Conservation (phyloP, 2,797 vertebrate species). For the Tadarida brasiliensis region DNA sequence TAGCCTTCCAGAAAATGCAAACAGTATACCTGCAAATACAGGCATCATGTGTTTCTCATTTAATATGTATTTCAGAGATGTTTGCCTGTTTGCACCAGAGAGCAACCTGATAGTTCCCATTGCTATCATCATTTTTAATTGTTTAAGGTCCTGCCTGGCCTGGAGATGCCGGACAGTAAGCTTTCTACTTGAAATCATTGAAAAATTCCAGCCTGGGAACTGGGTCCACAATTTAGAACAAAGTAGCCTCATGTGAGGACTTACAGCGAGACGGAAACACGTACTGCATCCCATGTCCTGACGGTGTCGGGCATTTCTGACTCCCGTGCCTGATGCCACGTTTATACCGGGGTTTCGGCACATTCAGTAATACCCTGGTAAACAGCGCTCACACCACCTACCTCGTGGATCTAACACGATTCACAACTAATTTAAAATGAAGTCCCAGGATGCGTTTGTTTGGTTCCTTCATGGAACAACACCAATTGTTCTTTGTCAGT, state of each 20-base stretch:
- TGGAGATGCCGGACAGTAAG: neutral
- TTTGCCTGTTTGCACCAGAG: neutral
- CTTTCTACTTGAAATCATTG: conserved; percentile 61
- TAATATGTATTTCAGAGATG: conserved; percentile 28
- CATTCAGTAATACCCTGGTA: conserved; percentile 51
- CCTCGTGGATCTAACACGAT: conserved; percentile 45
- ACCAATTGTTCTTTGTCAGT: neutral
- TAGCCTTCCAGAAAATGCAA: conserved; percentile 48
- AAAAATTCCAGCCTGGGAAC: conserved; percentile 79
- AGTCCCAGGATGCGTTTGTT: neutral
- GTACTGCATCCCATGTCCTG: conserved; percentile 38
- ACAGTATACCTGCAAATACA: neutral
- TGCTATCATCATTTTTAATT: conserved; percentile 56
- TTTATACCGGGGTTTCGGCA: neutral
- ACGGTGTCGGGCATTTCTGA: neutral
- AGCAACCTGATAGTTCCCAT: neutral
- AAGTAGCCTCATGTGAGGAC: conserved; percentile 75
- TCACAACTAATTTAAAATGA: conserved; percentile 69
- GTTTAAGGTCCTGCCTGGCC: conserved; percentile 45
- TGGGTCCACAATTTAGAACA: conserved; percentile 80
- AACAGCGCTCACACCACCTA: conserved; percentile 37
- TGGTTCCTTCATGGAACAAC: neutral
- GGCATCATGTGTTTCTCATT: conserved; percentile 11
- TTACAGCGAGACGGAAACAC: conserved; percentile 71
- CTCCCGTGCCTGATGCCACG: neutral